These are phyloP conservation scores for Thysanoteuthis rhombus DNA, from an alignment of 2,888 invertebrate species.

Conservation along the genomic window DNA sequence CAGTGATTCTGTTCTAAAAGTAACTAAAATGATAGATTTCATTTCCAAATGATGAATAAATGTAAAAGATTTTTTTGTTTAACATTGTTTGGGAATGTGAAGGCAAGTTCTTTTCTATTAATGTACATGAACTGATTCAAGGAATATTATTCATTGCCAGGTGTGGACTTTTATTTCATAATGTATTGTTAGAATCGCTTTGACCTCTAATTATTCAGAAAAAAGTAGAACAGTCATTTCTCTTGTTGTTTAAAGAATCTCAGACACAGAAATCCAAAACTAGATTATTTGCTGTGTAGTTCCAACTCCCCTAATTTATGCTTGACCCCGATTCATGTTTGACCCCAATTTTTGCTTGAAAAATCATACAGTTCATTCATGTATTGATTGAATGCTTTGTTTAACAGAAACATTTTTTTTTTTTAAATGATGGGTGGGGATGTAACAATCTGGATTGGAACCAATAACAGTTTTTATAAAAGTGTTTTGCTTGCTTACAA, in stretches of 20 bases:
- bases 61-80: no score
- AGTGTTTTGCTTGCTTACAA: slow-evolving; percentile 12
- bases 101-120: background rate
- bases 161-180: background rate
- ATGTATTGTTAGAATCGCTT: background rate
- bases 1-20: background rate
- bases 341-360: background rate
- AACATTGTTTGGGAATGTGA: background rate
- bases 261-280: background rate
- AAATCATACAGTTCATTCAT: background rate
- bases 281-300: background rate
- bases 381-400: background rate
- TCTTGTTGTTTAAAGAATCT: background rate
- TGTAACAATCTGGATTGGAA: background rate
- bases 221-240: background rate
- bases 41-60: no score
- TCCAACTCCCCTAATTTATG: background rate
- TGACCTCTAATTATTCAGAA: background rate
- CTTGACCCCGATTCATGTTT: background rate
- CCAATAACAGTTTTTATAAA: background rate
- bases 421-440: background rate
- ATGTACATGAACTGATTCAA: background rate
- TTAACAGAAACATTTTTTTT: background rate
- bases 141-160: background rate
- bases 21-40: background rate